Base-by-base conservation (phyloP, 2,797 vertebrate genomes). In the Leptoclinus maculatus region DNA sequence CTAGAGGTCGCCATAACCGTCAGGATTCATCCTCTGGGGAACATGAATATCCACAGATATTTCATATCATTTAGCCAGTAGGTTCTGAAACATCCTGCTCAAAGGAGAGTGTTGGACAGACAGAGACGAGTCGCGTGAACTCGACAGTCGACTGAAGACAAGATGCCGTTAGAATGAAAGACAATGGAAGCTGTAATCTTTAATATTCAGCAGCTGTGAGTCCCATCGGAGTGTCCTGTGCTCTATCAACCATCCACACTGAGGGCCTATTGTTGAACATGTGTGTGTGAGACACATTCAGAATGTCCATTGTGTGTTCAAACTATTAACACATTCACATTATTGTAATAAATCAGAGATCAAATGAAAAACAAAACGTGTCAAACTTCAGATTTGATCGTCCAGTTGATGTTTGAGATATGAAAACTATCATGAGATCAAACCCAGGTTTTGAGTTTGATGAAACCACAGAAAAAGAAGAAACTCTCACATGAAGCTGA, bases 131-230 rank as follows among this genome's bases (percentile, higher is more conserved):
- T 39, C 39, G 32, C 32, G 32, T 34, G 32, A 34, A 34, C 32
- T 34, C 32, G 32, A 34, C 32, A 34, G 6, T 36, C 43, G 0
- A 27, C 34, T 36, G 58, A 64, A 47, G 41, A 74, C 66, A 78
- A 80, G 25, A 71, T 38, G 13, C 75, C 5, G 38, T 19, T 54
- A 63, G 21, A 70, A 21, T 2, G 21, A n/a, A 54, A 70, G 59
- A 88, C 86, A 83, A 85, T 70, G 23, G 76, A 63, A 63, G 56
- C 66, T 66, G 10, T 59, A 56, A 67, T 9, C 7, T 47, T 39
- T 73, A 62, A 73, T 51, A 53, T 54, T 14, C 8, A 65, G 27
- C 80, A 82, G 80, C 74, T 74, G 80, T 65, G 65, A 11, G 41
- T 53, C 25, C 49, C 19, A 41, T 41, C 16, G 7, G 43, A 19